Base-by-base conservation (phyloP, 2,797 vertebrate species). In the Neosilurus mollespiculum region DNA sequence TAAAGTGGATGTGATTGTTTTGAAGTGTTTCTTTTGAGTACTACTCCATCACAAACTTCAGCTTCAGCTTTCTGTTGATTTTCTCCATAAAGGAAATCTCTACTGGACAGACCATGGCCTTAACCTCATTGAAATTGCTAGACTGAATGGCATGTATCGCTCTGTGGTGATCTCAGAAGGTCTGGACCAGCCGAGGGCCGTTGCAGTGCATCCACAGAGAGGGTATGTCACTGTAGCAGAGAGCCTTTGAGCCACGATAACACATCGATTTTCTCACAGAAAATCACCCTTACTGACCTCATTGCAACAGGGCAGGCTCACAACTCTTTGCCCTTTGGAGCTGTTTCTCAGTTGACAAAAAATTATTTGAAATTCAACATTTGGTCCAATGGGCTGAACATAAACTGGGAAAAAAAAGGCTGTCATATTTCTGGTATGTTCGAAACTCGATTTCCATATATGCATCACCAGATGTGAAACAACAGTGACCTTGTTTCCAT, bases 91-190 rank as follows among this genome's bases (percentile, higher is more conserved):
- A 99, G 98, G 95, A 86, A 99, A 99, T 92, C 95, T 99, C 81
- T 99, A 99, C 84, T 99, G 98, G 98, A 97, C 97, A 6, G 97
- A 99, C 89, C 97, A 99, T 49, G 97, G 97, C 62, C 98, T 99
- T 89, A 98, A 97, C 92, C 94, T 99, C 83, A 97, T 99, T 83
- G 98, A 99, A 93, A 96, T 98, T 83, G 96, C 97, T 72, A 96
- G 96, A 88, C 94, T 99, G 87, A 97, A 96, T 86, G 98, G 98
- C 62, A 96, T 96, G 2, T 99, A 96, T 90, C 97, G 98, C 77
- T 99, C 96, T 1, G 97, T 99, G 83, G 93, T 99, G 82, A 96
- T 99, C 90, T 98, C 97, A 71, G 95, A 97, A 90, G 96, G 95
- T 59, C 93, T 99, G 77, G 98, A 99, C 91, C 97, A 99, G 89